Evolutionary conservation across 2,888 invertebrate species (phyloP), one percentile per base, ranked within the genome.

Genomic region (Diarsia rubi): DNA sequence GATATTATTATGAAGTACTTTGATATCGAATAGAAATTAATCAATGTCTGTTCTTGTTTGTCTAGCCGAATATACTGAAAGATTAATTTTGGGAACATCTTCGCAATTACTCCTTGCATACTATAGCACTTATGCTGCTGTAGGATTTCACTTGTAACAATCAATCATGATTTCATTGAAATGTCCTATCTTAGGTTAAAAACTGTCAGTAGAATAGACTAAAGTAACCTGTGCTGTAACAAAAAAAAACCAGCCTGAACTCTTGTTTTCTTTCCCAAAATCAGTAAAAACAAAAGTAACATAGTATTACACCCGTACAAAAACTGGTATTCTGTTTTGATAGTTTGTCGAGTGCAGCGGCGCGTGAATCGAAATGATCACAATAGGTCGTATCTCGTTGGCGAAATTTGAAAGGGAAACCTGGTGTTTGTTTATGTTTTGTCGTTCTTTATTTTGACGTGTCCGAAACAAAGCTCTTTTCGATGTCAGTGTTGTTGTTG

Each of bases 331-430:
- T 67, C 24, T 47, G 63, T 76, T 78, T 49, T 59, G 57, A 73
- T 83, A 64, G 78, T 81, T 79, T 66, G 73, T 69, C 64, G 84
- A 69, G 71, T 62, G 72, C 78, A 78, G 21, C 75, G 69, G 76
- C 47, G 84, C 84, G 79, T 86, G 83, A 87, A 84, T 67, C 78
- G 64, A 47, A 84, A 84, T 79, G 80, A 77, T 86, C 84, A 82
- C 85, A 83, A 82, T 83, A 75, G 79, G 45, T 72, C 69, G 79
- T 78, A 81, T 83, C 75, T 85, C 70, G 76, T 77, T 78, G 71
- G 79, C 73, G 69, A 80, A 78, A 79, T 82, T 82, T 81, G 73
- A 87, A 87, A 87, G 86, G 81, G 87, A 87, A 87, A 84, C 75
- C 69, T 77, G 49, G 60, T 78, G 65, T 70, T 79, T 81, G 73